Evolutionary conservation across 2,888 invertebrate species (phyloP).

Genomic region (Leptopterna dolabrata): DNA sequence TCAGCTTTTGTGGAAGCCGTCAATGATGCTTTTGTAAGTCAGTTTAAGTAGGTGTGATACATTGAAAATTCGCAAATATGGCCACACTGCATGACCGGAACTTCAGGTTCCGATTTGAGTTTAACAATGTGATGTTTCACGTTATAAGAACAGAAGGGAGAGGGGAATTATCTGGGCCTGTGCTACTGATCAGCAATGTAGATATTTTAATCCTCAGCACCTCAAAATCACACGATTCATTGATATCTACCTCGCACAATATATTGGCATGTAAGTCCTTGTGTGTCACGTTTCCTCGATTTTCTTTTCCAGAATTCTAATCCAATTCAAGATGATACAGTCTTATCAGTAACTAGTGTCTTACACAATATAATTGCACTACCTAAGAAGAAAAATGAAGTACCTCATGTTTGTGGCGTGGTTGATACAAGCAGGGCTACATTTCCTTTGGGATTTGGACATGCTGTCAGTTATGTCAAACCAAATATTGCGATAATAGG

Average conservation of each 20-base stretch:
- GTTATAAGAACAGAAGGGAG: too few relatives aligned
- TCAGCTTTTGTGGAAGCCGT: conserved; percentile 88
- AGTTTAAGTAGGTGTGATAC: too few relatives aligned
- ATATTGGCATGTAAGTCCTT: neutral
- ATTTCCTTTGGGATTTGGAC: conserved; percentile 93
- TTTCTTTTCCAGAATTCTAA: conserved; percentile 31
- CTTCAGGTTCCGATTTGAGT: too few relatives aligned
- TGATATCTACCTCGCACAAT: too few relatives aligned
- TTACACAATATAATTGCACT: neutral
- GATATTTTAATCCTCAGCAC: too few relatives aligned
- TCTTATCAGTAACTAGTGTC: neutral
- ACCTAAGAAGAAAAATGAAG: conserved; percentile 28
- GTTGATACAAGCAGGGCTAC: conserved; percentile 78
- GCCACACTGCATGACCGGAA: too few relatives aligned
- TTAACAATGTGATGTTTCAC: too few relatives aligned
- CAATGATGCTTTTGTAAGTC: conserved; percentile 81
- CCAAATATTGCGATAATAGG: conserved; percentile 87
- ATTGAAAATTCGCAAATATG: too few relatives aligned
- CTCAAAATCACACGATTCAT: too few relatives aligned
- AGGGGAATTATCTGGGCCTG: too few relatives aligned
- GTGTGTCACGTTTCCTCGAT: neutral
- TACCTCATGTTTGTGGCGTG: conserved; percentile 66
- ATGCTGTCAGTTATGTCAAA: conserved; percentile 86
- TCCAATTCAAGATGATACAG: conserved; percentile 35
- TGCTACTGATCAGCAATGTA: too few relatives aligned